Evolutionary conservation across 2,797 vertebrate species (phyloP).

Genomic region (Tarsius wallacei): DNA sequence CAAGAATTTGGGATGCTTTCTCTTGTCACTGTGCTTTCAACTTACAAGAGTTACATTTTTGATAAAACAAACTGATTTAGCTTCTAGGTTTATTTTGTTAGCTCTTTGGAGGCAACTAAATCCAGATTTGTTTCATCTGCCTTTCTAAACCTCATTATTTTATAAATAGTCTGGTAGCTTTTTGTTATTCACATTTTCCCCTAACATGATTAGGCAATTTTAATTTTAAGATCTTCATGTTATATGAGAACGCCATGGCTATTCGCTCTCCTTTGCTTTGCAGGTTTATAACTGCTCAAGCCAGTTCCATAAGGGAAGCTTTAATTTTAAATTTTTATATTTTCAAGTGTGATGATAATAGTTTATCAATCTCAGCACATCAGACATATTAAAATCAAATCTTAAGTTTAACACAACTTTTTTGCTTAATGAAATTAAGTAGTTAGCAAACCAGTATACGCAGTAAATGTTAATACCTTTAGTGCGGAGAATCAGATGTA

Average conservation of each 20-base stretch:
- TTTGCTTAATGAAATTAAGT: not conserved
- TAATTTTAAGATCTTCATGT: constrained; percentile 15
- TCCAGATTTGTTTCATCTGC: not conserved
- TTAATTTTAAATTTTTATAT: too few species aligned
- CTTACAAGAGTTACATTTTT: not conserved
- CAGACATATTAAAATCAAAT: constrained; percentile 28
- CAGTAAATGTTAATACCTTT: not conserved
- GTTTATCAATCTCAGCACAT: not conserved
- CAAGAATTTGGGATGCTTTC: constrained; percentile 50
- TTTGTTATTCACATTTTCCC: not conserved
- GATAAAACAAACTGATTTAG: not conserved
- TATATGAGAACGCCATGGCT: not conserved
- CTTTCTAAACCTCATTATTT: constrained; percentile 47
- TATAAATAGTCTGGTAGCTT: constrained; percentile 1
- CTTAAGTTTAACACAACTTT: constrained; percentile 23
- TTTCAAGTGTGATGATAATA: not conserved
- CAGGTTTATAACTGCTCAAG: not conserved
- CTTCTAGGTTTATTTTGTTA: not conserved
- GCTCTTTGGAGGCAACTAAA: not conserved
- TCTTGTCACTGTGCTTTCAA: not conserved
- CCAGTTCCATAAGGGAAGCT: not conserved
- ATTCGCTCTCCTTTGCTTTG: not conserved
- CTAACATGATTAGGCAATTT: constrained; percentile 45
- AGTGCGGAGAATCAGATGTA: not conserved
- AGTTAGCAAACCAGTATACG: not conserved